Evolutionary conservation across 2,797 vertebrate genomes (phyloP), one percentile per base, ranked within the genome.

Genomic region (Bovichtus variegatus): DNA sequence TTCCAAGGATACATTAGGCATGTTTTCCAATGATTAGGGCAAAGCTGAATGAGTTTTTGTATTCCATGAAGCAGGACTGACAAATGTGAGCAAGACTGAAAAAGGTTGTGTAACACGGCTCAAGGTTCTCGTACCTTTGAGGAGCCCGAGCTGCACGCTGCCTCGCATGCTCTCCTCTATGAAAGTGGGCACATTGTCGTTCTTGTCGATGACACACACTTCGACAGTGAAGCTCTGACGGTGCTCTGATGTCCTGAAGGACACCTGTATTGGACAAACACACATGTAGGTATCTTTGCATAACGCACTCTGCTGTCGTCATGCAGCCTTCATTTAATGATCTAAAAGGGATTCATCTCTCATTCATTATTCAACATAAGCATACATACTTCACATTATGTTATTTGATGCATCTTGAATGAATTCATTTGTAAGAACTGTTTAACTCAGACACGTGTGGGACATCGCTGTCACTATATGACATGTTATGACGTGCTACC

Each of bases 151-250:
- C 78, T 95, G 94, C 78, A 96, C 93, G 16, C 80, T 94, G 87
- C 93, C 93, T 83, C 92, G 93, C 92, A 96, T 96, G 74, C 88
- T 84, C 63, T 92, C 90, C 74, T 94, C 92, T 21, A 92, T 89
- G 72, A 97, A 94, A 12, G 73, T 85, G 16, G 96, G 95, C 69
- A 93, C 93, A 10, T 95, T 96, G 91, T 96, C 94, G 11, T 97
- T 97, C 85, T 95, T 92, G 72, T 96, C 95, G 55, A 94, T 96
- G 87, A 95, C 94, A 38, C 79, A 93, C 83, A 96, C 94, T 71
- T 83, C 89, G 23, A 95, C 85, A 0, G 87, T 93, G 71, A 95
- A 91, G 91, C 93, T 94, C 85, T 96, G 95, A 10, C 46, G 89
- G 25, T 95, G 91, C 68, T 89, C 85, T 34, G 93, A 87, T 3